Evolutionary conservation across 2,888 invertebrate genomes (phyloP), one percentile per base, ranked within the genome.

Genomic region (Nasonovia ribisnigri): DNA sequence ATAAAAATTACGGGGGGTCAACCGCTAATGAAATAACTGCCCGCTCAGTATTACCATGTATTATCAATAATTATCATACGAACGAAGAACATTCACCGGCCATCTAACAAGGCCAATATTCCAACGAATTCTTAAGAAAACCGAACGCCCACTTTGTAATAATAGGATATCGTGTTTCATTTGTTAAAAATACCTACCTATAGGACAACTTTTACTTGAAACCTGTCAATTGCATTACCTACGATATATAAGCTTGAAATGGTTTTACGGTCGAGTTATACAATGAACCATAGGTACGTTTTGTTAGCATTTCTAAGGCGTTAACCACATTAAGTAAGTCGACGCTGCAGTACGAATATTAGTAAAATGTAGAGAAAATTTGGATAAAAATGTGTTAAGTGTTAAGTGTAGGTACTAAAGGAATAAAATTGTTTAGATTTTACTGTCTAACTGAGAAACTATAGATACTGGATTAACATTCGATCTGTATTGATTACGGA

Each of bases 121-220:
- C 88, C 42, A 92, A 88, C 26, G 92, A 92, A 43, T 60, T 46
- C n/a, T n/a, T 20, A 51, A 84, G 29, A 87, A 57, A 92, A 86
- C 86, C 16, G 26, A 60, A 92, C 92, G 92, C 92, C 88, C 92
- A 88, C 48, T 92, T 92, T 88, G 13, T 36, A 51, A 92, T 92
- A 92, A 88, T 67, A 51, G 29, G 20, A 67, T 88, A 92, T 87
- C 67, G 84, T 51, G 42, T 92, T 67, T 77, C 51, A 88, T 92
- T 88, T 92, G 51, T 88, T 88, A 67, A n/a, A 92, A 88, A 91
- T 24, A 90, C 26, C 36, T 29, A 67, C 86, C n/a, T n/a, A 88
- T 88, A 51, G 46, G 89, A 89, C 93, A 93, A 93, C 93, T 93
- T 93, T 93, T 93, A 93, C 93, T 93, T 54, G 20, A 93, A 89